These are phyloP conservation scores for Amazona guildingii DNA, from an alignment of 2,113 vertebrate genomes.

Conservation along the genomic window DNA sequence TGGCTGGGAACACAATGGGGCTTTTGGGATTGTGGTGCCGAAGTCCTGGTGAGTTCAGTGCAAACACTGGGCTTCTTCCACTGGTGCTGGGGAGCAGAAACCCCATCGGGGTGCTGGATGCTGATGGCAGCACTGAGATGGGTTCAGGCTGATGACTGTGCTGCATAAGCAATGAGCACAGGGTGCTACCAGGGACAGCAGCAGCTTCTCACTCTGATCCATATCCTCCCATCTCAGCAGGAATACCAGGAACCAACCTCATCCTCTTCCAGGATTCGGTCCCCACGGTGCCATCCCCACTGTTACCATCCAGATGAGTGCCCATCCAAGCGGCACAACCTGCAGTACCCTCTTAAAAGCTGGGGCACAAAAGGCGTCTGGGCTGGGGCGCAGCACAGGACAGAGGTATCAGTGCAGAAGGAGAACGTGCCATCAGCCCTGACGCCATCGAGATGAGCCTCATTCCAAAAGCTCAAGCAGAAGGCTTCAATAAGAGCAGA, in stretches of 20 bases:
- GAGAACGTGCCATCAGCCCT: neutral
- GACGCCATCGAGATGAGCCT: accelerated
- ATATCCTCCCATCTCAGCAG: neutral
- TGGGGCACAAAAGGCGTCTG: neutral
- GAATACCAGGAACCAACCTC: neutral
- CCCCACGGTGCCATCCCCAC: accelerated
- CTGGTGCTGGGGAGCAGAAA: neutral
- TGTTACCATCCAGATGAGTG: neutral
- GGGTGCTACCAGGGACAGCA: neutral
- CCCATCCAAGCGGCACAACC: neutral
- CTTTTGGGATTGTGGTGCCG: accelerated
- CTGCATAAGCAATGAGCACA: accelerated
- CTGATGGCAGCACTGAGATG: accelerated
- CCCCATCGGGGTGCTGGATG: neutral
- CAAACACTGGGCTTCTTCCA: accelerated
- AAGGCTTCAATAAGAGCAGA: neutral
- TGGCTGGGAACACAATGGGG: accelerated
- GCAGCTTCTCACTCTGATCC: neutral
- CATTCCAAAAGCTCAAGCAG: neutral
- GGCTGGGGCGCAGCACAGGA: neutral
- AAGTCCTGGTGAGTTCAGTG: neutral
- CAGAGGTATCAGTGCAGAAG: neutral
- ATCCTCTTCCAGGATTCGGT: accelerated
- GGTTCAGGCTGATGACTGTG: accelerated
- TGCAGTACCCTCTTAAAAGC: neutral